These are phyloP conservation scores for Plebejus melissa DNA, from an alignment of 2,888 invertebrate genomes.

Conservation along the genomic window DNA sequence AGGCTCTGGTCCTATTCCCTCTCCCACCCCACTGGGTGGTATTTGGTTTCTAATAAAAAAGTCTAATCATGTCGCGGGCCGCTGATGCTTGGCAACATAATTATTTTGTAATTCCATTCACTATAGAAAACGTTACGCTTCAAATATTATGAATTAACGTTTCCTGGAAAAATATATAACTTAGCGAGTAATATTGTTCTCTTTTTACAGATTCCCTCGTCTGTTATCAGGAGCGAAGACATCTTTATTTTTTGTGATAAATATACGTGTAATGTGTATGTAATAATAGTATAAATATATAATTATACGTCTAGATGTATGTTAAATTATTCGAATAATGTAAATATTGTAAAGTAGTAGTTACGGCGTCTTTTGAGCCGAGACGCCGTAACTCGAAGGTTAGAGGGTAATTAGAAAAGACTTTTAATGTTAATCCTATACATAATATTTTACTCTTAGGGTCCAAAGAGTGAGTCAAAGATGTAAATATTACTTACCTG, in stretches of 20 bases:
- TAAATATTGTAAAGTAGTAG: slow-evolving; percentile 41
- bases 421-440: not conserved
- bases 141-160: not conserved
- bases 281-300: not conserved
- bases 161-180: not conserved
- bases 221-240: not conserved
- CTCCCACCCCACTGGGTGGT: not conserved
- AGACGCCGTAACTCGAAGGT: slow-evolving; percentile 57
- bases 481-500: slow-evolving; percentile 18
- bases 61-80: not conserved
- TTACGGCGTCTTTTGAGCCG: slow-evolving; percentile 68
- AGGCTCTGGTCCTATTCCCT: too few species aligned
- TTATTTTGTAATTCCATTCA: not conserved
- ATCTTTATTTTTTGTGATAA: not conserved
- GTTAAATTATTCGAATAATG: not conserved
- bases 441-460: slow-evolving; percentile 31
- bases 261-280: not conserved
- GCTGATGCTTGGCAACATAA: not conserved
- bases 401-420: slow-evolving; percentile 23
- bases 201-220: not conserved
- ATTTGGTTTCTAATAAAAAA: slow-evolving; percentile 6
- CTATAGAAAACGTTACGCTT: not conserved
- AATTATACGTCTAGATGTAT: not conserved
- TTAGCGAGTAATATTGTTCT: not conserved
- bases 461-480: slow-evolving; percentile 34